Evolutionary conservation across 2,797 vertebrate genomes (phyloP).

Genomic region (Decapterus maruadsi): DNA sequence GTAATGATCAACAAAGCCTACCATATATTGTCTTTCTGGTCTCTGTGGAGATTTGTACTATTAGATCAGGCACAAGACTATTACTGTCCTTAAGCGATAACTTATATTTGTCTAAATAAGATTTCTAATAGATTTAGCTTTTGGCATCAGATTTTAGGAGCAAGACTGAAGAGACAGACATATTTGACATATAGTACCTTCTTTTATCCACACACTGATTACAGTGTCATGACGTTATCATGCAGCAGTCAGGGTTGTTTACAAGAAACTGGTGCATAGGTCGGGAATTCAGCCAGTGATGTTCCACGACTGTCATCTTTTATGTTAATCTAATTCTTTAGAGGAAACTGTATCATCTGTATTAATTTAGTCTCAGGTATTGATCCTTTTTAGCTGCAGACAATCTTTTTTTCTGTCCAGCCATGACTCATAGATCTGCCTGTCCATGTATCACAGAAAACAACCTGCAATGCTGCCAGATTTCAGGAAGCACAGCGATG

Average conservation of each 20-base stretch:
- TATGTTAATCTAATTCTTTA: conserved; percentile 20
- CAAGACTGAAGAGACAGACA: not conserved
- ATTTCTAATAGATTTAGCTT: not conserved
- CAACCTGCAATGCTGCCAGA: not conserved
- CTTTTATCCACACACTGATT: not conserved
- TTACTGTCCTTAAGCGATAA: not conserved
- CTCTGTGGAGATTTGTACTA: not conserved
- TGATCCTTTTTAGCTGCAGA: conserved; percentile 19
- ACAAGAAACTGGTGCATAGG: conserved; percentile 1
- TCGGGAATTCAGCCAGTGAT: not conserved
- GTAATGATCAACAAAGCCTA: not conserved
- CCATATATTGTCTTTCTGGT: not conserved
- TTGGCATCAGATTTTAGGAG: not conserved
- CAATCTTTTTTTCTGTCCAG: not conserved
- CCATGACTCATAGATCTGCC: not conserved
- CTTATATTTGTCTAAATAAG: not conserved
- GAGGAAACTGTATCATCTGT: conserved; percentile 14
- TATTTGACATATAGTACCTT: not conserved
- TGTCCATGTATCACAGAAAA: not conserved
- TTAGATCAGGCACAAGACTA: not conserved
- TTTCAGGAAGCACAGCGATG: not conserved
- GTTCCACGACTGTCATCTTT: not conserved
- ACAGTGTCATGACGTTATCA: not conserved
- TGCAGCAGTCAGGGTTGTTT: not conserved
- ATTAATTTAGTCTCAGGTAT: conserved; percentile 22